Base-by-base conservation (phyloP, 2,113 vertebrate species). In the Gallinago jamesoni region DNA sequence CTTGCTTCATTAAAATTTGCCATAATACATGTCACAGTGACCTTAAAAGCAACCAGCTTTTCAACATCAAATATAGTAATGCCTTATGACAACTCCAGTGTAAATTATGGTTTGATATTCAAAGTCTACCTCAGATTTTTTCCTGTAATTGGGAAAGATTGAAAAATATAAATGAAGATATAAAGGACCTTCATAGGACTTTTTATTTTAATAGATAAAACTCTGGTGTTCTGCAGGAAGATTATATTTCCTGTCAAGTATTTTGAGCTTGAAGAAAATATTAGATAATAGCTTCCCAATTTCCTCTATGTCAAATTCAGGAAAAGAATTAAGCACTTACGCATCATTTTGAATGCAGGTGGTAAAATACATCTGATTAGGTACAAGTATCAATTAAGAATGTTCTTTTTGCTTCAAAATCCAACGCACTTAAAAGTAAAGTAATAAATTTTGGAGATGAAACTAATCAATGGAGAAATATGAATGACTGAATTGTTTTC, bases 1-100 rank as follows among this genome's bases (percentile, higher is more conserved):
- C 45, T 77, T 68, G 63, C 84, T 88, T 91, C 82, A 87, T 97
- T 97, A 95, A 94, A 82, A 92, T 90, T 91, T 91, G 11, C 37
- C 8, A 30, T 87, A 78, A 73, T 81, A 55, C 23, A 23, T 87
- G 68, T 96, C 30, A 74, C 59, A 60, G 68, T 8, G 19, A 84
- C 72, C 91, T 96, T 90, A 89, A 95, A 95, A 88, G 25, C n/a
- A 87, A 68, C 14, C 3, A 39, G 30, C 25, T 78, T 85, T 82
- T 92, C 74, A 91, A 22, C 55, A 72, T 62, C 64, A 95, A 76
- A 52, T 90, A 60, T 43, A 57, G 35, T 53, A 62, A 24, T 63
- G 15, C 25, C 60, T 59, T 69, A 56, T 80, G 75, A 90, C 48
- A 95, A 60, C 50, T 79, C 47, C 33, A 59, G 12, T 73, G 64